Evolutionary conservation across 92 coral and sea anemone species (phyloP).

Genomic region (Palythoa heliodiscus): DNA sequence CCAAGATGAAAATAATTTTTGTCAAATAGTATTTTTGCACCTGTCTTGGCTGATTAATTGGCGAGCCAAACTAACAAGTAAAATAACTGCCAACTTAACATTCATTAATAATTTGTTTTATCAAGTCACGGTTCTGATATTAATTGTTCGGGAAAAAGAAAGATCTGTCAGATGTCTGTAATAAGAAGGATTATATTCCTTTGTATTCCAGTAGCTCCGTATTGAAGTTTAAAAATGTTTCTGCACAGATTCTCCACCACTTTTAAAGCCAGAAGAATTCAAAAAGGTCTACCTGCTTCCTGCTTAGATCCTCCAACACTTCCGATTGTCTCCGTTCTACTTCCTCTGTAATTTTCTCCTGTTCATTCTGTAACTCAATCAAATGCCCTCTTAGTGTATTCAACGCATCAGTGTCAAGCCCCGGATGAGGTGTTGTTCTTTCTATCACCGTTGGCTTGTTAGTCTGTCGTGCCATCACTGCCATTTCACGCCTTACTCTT

Average conservation of each 20-base stretch:
- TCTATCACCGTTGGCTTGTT: conserved; percentile 66
- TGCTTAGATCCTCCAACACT: conserved; percentile 67
- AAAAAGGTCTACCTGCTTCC: conserved; percentile 68
- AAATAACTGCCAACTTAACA: too few relatives aligned
- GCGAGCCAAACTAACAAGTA: too few relatives aligned
- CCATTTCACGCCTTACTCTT: conserved; percentile 80
- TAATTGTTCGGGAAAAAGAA: too few relatives aligned
- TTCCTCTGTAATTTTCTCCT: conserved; percentile 59
- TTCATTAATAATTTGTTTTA: too few relatives aligned
- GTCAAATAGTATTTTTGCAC: too few relatives aligned
- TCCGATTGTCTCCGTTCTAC: conserved; percentile 60
- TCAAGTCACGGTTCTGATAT: too few relatives aligned
- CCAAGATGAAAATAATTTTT: too few relatives aligned
- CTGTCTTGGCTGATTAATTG: too few relatives aligned
- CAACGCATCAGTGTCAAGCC: conserved; percentile 74
- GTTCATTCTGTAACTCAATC: conserved; percentile 71
- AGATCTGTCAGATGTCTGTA: too few relatives aligned
- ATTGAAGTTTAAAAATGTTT: too few relatives aligned
- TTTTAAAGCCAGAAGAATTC: neutral
- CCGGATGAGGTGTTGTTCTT: conserved; percentile 60
- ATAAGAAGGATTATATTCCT: too few relatives aligned
- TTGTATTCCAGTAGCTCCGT: too few relatives aligned
- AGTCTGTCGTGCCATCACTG: conserved; percentile 78
- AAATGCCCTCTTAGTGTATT: conserved; percentile 70
- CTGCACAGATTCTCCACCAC: conserved; percentile 1